These are phyloP conservation scores for Chaetodon auriga DNA, from an alignment of 2,113 vertebrate species.

Conservation along the genomic window DNA sequence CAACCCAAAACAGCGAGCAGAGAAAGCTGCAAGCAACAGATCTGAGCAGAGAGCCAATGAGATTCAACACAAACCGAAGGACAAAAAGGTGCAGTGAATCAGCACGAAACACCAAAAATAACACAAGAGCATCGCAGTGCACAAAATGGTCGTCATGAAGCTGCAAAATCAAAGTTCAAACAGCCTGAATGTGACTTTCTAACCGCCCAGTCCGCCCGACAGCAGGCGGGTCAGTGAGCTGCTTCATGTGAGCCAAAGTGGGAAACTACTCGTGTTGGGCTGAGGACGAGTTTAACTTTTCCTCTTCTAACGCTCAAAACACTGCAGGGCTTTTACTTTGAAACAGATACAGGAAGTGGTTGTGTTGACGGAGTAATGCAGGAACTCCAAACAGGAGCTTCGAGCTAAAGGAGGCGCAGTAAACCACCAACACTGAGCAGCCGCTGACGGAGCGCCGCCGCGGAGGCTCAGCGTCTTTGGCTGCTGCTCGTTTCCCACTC, in stretches of 20 bases:
- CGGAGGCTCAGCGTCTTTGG: no score
- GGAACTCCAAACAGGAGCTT: no score
- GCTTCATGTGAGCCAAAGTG: background rate
- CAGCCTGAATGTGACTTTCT: background rate
- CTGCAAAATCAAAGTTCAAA: conserved; percentile 6
- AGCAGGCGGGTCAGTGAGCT: no score
- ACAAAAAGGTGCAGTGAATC: background rate
- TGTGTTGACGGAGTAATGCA: no score
- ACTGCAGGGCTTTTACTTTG: no score
- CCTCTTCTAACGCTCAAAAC: no score
- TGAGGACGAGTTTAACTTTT: no score
- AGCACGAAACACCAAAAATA: background rate
- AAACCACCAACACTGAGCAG: no score
- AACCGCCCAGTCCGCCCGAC: background rate
- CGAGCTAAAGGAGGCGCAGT: no score
- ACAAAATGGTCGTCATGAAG: background rate
- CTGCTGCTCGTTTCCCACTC: conserved; percentile 10
- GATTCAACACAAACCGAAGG: background rate
- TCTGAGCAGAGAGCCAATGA: background rate
- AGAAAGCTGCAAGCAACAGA: background rate
- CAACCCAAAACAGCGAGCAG: background rate
- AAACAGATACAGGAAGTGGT: no score
- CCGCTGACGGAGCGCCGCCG: no score
- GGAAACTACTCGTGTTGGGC: no score
- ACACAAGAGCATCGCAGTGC: accelerated